Conservation (phyloP, 2,797 vertebrate genomes). For the Sebastiscus tertius region DNA sequence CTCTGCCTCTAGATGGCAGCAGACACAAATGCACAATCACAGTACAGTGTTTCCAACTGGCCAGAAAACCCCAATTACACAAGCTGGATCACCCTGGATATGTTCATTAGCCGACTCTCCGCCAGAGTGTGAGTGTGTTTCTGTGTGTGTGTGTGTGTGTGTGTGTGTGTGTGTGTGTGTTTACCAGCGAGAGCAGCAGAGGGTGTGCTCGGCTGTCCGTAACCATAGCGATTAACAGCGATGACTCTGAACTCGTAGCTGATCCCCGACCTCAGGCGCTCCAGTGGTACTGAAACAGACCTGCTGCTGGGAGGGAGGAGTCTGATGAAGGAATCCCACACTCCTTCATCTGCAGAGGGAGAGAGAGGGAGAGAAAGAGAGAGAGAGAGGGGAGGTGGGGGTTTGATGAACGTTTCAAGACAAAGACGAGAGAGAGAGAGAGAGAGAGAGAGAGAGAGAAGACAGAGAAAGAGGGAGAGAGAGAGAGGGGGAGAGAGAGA, state of each 20-base stretch:
- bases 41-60: not conserved
- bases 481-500: not conserved
- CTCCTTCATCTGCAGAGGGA: constrained; percentile 87
- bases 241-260: constrained; percentile 96
- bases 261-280: constrained; percentile 90
- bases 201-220: constrained; percentile 92
- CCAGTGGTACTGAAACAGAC: constrained; percentile 88
- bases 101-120: constrained; percentile 18
- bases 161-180: constrained; percentile 16
- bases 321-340: constrained; percentile 95
- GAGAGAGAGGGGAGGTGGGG: not conserved
- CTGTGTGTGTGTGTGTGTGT: not conserved
- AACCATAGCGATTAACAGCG: constrained; percentile 91
- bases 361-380: no score
- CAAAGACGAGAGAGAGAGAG: not conserved
- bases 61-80: not conserved
- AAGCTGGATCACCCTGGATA: not conserved
- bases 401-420: no score
- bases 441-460: not conserved
- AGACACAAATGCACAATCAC: constrained; percentile 24
- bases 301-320: constrained; percentile 87
- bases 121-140: constrained; percentile 39
- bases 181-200: constrained; percentile 91
- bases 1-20: constrained; percentile 61
- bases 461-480: not conserved